A percentile compares a stretch with the other conserved stretches of the same genome.
Evolutionary conservation across 1,140 invertebrate species (phyloP).

Genomic region (Cydia fagiglandana): DNA sequence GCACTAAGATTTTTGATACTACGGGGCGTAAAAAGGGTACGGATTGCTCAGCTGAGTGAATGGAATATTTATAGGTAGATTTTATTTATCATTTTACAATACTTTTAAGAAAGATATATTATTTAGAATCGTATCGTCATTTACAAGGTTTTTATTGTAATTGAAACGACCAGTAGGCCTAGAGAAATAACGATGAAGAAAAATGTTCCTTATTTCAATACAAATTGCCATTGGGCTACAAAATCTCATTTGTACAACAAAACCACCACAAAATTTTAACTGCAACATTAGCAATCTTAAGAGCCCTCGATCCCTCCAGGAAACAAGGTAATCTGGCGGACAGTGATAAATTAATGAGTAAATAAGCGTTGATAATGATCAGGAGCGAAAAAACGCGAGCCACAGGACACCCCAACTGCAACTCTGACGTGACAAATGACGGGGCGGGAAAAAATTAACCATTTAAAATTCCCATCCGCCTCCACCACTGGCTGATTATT

Average conservation of each 20-base stretch:
- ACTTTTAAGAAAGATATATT: no score
- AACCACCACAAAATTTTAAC: background rate
- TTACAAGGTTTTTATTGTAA: no score
- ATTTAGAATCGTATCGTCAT: no score
- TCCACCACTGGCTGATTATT: constrained; percentile 33
- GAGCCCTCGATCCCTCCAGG: constrained; percentile 43
- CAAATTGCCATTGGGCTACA: background rate
- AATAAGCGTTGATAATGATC: constrained; percentile 70
- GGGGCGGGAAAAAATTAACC: constrained; percentile 49
- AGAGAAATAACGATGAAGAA: no score
- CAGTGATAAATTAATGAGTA: constrained; percentile 71
- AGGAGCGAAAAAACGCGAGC: constrained; percentile 48
- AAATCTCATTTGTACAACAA: background rate
- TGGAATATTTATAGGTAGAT: no score
- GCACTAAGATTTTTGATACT: no score
- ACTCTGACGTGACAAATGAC: constrained; percentile 50
- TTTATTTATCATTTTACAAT: no score
- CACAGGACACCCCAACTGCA: constrained; percentile 33
- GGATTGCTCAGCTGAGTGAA: no score
- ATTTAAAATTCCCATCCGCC: constrained; percentile 48
- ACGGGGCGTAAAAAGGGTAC: no score
- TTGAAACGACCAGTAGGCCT: no score
- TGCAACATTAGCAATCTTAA: constrained; percentile 20
- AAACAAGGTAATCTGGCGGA: constrained; percentile 63
- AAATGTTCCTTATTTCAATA: background rate